Evolutionary conservation across 2,888 invertebrate species (phyloP), one percentile per base, ranked within the genome.

Genomic region (Ophion obscuratus): DNA sequence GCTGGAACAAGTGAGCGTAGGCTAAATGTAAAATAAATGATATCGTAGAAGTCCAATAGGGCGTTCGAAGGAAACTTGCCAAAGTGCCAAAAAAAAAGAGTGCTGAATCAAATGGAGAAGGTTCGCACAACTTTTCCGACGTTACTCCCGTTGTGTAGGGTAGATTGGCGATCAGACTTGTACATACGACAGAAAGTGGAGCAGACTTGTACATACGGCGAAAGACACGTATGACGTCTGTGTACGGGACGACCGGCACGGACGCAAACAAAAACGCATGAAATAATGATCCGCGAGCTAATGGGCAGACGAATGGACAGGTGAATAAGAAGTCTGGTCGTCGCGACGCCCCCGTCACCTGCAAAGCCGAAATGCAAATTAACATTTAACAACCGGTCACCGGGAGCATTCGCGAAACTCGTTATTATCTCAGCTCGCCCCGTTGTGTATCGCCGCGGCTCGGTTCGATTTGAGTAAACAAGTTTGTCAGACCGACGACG

Each of bases 321-420:
- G 78, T 78, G 74, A 73, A 82, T 68, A 74, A 75, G 82, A 82
- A 71, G 66, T 68, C 77, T 66, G 75, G 75, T 66, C 71, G 64
- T 75, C 81, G 73, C 81, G 81, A 84, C 84, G 86, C 83, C 84
- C 84, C 82, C 86, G 31, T 31, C 31, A 31, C 31, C 73, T 57
- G 80, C 61, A n/a, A 36, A 27, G 75, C 80, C 77, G 70, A 86
- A 82, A 81, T 80, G 83, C 87, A 86, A 87, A 86, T 86, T 77
- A 84, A 78, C 85, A 76, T 80, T 85, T 64, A 85, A 85, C 83
- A 80, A 78, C 83, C 83, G 85, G 73, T 74, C 76, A 83, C 44
- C 74, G 24, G 24, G 66, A 77, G 73, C 79, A 64, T 64, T 67
- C 40, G 75, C 68, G 79, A 57, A 79, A 80, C 85, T 79, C 83